Evolutionary conservation across 2,797 vertebrate genomes (phyloP).

Genomic region (Labeo calbasu): DNA sequence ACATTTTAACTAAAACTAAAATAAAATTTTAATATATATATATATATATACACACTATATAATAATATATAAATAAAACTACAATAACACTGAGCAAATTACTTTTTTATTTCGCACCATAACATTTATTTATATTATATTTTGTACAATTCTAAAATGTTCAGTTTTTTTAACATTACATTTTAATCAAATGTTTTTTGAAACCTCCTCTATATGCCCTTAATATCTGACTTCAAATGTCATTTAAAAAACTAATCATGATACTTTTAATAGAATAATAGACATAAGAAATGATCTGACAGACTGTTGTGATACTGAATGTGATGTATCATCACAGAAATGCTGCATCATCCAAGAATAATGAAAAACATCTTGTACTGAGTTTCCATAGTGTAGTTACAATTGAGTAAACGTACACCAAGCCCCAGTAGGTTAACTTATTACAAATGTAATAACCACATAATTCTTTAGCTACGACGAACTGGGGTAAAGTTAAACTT

Average conservation of each 20-base stretch:
- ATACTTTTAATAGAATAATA: background rate
- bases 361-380: slow-evolving; percentile 4
- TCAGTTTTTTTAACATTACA: background rate
- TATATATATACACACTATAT: background rate
- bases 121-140: background rate
- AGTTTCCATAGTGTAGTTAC: slow-evolving; percentile 6
- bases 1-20: no score
- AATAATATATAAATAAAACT: background rate
- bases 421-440: slow-evolving; percentile 9
- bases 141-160: background rate
- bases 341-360: background rate
- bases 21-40: no score
- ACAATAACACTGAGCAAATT: background rate
- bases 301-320: background rate
- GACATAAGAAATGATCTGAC: background rate
- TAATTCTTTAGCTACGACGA: background rate
- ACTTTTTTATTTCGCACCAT: background rate
- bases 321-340: background rate
- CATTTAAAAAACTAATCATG: background rate
- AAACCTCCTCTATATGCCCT: background rate
- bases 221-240: background rate
- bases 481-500: slow-evolving; percentile 40
- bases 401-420: slow-evolving; percentile 2
- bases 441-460: slow-evolving; percentile 10
- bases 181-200: background rate